These are phyloP conservation scores for Eulimnadia texana DNA, from an alignment of 1,140 invertebrate species.

Conservation along the genomic window DNA sequence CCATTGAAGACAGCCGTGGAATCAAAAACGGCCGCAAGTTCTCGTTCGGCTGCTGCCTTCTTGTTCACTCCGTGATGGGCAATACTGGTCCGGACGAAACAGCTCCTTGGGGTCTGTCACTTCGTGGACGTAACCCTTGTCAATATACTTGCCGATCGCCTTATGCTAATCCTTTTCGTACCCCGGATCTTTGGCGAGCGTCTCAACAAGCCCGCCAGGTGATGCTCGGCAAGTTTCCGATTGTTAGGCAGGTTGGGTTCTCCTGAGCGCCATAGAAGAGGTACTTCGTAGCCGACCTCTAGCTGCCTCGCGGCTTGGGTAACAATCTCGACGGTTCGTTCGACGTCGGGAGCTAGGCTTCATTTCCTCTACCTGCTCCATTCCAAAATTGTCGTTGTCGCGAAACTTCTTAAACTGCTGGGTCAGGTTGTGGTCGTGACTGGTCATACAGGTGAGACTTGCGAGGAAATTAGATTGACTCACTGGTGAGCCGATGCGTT, in stretches of 20 bases:
- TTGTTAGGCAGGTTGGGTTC: not conserved
- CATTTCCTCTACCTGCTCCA: not conserved
- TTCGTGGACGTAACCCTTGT: not conserved
- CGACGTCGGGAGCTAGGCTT: not conserved
- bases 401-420: not conserved
- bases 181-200: not conserved
- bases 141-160: not conserved
- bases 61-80: not conserved
- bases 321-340: not conserved
- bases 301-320: not conserved
- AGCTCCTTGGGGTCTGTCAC: not conserved
- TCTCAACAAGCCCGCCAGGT: not conserved
- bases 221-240: too few species aligned
- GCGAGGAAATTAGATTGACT: too few species aligned
- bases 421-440: not conserved
- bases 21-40: not conserved
- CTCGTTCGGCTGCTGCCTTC: not conserved
- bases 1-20: conserved; percentile 3
- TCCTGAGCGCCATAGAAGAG: not conserved
- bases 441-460: too few species aligned
- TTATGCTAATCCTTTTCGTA: not conserved
- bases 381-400: not conserved
- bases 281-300: not conserved
- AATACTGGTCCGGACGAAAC: not conserved
- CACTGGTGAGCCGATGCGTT: not conserved